These are phyloP conservation scores for Zalophus californianus DNA, from an alignment of 2,797 vertebrate genomes.

Conservation along the genomic window DNA sequence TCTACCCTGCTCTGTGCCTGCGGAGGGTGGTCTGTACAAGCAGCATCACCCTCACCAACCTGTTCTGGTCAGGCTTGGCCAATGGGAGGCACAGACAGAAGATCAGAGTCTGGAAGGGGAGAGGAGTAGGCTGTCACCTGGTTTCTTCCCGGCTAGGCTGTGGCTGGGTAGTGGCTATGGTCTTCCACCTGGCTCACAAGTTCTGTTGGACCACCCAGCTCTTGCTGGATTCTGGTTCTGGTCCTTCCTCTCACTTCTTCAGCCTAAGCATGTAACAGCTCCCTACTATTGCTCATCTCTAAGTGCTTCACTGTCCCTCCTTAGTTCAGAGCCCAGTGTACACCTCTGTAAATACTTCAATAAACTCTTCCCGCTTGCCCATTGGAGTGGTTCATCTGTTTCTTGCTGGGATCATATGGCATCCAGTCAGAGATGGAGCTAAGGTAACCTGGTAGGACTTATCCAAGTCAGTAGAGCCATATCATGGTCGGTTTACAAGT, in stretches of 20 bases:
- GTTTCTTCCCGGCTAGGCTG: neutral
- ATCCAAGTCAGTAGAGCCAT: neutral
- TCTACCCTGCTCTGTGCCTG: neutral
- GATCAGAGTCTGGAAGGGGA: neutral
- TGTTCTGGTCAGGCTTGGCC: neutral
- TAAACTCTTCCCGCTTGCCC: neutral
- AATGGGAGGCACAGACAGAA: neutral
- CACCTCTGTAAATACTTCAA: neutral
- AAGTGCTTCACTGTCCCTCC: neutral
- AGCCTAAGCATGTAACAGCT: neutral
- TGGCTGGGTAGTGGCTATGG: neutral
- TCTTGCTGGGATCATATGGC: neutral
- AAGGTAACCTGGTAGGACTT: neutral
- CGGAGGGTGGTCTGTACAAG: neutral
- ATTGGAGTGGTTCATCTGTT: neutral
- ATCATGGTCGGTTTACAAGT: neutral
- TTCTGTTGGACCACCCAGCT: neutral
- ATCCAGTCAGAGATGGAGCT: neutral
- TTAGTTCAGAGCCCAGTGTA: neutral
- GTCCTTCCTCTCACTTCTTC: neutral
- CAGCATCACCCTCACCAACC: neutral
- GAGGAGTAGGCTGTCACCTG: neutral
- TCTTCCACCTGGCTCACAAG: neutral
- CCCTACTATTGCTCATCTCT: neutral
- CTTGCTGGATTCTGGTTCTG: neutral